Evolutionary conservation across 1,140 invertebrate species (phyloP).

Genomic region (Zaprionus lachaisei): DNA sequence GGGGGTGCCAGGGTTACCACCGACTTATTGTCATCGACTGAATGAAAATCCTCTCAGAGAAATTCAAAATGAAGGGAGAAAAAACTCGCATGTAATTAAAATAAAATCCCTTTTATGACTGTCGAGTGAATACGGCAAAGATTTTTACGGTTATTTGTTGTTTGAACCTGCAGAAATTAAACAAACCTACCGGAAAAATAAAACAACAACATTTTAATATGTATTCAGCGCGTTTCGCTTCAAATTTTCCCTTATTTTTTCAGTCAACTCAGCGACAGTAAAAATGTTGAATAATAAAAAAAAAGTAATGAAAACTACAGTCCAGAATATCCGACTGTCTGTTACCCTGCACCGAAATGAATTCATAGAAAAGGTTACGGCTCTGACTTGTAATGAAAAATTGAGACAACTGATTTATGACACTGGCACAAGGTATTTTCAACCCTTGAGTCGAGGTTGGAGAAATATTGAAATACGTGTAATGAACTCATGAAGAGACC

Average conservation of each 20-base stretch:
- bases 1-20: slow-evolving; percentile 32
- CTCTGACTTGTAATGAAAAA: slow-evolving; percentile 12
- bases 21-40: slow-evolving; percentile 64
- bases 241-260: slow-evolving; percentile 17
- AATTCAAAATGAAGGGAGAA: slow-evolving; percentile 43
- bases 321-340: background rate
- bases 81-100: slow-evolving; percentile 80
- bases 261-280: background rate
- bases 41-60: slow-evolving; percentile 49
- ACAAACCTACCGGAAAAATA: slow-evolving; percentile 53
- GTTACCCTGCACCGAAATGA: background rate
- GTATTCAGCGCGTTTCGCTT: slow-evolving; percentile 41
- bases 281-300: slow-evolving; percentile 1
- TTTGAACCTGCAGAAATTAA: slow-evolving; percentile 65
- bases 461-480: too few relatives aligned
- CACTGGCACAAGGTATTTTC: background rate
- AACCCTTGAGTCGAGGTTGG: background rate
- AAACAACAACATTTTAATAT: slow-evolving; percentile 42
- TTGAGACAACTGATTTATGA: slow-evolving; percentile 21
- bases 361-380: background rate
- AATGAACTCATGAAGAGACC: too few relatives aligned
- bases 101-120: slow-evolving; percentile 77
- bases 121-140: slow-evolving; percentile 45
- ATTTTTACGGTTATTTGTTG: slow-evolving; percentile 77
- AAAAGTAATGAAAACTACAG: background rate